Evolutionary conservation across 2,888 invertebrate genomes (phyloP).

Genomic region (Lypha dubia): DNA sequence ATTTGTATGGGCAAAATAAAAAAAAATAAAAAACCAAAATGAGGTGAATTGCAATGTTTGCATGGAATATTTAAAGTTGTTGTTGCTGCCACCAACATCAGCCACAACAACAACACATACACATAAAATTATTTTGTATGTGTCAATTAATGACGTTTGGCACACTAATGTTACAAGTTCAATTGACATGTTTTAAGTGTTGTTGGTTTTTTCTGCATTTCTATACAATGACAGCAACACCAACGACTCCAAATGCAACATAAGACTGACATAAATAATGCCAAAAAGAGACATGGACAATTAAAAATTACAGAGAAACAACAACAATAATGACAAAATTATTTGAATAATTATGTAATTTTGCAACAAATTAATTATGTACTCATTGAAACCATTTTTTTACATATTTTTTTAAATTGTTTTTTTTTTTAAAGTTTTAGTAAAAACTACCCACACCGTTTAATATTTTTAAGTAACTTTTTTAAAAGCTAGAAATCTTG

Average conservation of each 20-base stretch:
- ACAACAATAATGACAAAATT: slow-evolving; percentile 1
- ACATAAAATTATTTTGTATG: slow-evolving; percentile 53
- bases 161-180: slow-evolving; percentile 72
- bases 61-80: neutral
- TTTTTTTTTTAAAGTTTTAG: slow-evolving; percentile 16
- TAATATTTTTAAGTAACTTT: neutral
- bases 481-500: slow-evolving; percentile 4
- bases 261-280: slow-evolving; percentile 45
- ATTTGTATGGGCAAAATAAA: slow-evolving; percentile 34
- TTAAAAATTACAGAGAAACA: slow-evolving; percentile 3
- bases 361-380: slow-evolving; percentile 40
- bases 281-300: slow-evolving; percentile 26
- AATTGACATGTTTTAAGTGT: slow-evolving; percentile 69
- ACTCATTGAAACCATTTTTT: slow-evolving; percentile 31
- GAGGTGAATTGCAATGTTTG: slow-evolving; percentile 46
- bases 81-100: neutral
- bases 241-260: slow-evolving; percentile 23
- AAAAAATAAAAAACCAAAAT: slow-evolving; percentile 31
- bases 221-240: slow-evolving; percentile 11
- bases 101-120: neutral
- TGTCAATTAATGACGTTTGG: slow-evolving; percentile 71
- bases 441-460: slow-evolving; percentile 24
- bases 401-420: no score
- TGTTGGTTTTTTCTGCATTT: neutral
- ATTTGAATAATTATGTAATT: slow-evolving; percentile 27